Conservation (phyloP, 2,797 vertebrate genomes). For the Mus caroli region DNA sequence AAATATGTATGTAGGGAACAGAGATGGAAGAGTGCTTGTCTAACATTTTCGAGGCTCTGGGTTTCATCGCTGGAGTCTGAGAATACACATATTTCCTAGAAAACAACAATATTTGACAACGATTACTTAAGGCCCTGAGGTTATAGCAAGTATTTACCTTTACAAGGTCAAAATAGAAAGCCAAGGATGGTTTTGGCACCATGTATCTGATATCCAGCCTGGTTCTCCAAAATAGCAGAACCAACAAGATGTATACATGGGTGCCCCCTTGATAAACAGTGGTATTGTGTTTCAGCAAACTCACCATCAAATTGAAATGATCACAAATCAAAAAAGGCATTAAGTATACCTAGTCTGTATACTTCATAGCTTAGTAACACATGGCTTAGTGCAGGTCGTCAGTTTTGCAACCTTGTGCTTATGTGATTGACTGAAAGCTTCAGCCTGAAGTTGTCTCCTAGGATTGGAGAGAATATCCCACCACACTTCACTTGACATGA, state of each 20-base stretch:
- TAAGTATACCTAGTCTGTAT: background rate
- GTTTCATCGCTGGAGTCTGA: background rate
- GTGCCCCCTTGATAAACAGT: background rate
- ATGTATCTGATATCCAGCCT: background rate
- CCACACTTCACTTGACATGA: background rate
- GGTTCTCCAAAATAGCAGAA: background rate
- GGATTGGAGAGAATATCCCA: background rate
- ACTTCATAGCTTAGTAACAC: background rate
- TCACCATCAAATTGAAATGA: background rate
- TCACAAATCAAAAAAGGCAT: background rate
- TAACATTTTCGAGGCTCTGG: background rate
- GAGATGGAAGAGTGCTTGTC: background rate
- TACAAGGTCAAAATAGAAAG: background rate
- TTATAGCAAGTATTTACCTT: background rate
- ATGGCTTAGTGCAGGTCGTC: too few relatives aligned
- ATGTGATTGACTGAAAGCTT: too few relatives aligned
- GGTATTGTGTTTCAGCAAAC: background rate
- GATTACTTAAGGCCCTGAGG: background rate
- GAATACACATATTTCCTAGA: background rate
- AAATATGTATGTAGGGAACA: background rate
- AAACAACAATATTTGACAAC: background rate
- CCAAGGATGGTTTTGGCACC: background rate
- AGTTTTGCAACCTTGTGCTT: background rate
- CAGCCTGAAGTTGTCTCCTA: too few relatives aligned
- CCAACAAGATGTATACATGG: background rate